These are phyloP conservation scores for Dolichallabes microphthalmus DNA, from an alignment of 2,113 vertebrate species.

Conservation along the genomic window DNA sequence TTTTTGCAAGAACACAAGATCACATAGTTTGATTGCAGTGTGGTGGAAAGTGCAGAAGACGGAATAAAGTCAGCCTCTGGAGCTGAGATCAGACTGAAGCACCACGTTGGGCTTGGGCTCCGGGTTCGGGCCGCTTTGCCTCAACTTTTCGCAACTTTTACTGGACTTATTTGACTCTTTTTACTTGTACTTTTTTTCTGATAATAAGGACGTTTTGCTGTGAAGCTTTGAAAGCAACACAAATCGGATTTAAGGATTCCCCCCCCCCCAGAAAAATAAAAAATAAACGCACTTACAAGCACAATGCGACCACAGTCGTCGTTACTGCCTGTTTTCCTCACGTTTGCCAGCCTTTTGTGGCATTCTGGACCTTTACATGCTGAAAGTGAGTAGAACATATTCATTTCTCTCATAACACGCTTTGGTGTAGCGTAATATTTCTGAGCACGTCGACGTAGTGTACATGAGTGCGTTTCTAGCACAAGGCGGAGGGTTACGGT, in stretches of 20 bases:
- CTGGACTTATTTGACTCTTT: slow-evolving; percentile 9
- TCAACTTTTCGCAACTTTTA: slow-evolving; percentile 21
- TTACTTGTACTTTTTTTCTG: slow-evolving; percentile 28
- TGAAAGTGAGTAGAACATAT: slow-evolving; percentile 74
- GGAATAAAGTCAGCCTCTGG: neutral
- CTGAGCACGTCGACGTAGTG: neutral
- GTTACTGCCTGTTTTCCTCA: slow-evolving; percentile 64
- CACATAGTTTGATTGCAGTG: neutral
- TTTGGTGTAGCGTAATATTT: neutral
- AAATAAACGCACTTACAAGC: slow-evolving; percentile 53
- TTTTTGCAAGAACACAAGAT: neutral
- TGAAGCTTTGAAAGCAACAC: slow-evolving; percentile 18
- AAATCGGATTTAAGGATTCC: slow-evolving; percentile 42
- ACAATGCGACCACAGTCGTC: slow-evolving; percentile 71
- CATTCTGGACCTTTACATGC: slow-evolving; percentile 71
- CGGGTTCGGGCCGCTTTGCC: neutral
- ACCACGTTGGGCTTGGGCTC: slow-evolving; percentile 14
- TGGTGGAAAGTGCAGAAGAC: neutral
- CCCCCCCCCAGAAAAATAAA: slow-evolving; percentile 15
- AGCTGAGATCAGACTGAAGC: neutral
- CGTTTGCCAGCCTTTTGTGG: slow-evolving; percentile 68
- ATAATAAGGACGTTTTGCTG: neutral
- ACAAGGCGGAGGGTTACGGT: neutral
- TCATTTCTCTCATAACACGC: neutral
- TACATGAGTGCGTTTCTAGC: neutral